Evolutionary conservation across 2,113 vertebrate species (phyloP), one percentile per base, ranked within the genome.

Genomic region (Colius striatus): DNA sequence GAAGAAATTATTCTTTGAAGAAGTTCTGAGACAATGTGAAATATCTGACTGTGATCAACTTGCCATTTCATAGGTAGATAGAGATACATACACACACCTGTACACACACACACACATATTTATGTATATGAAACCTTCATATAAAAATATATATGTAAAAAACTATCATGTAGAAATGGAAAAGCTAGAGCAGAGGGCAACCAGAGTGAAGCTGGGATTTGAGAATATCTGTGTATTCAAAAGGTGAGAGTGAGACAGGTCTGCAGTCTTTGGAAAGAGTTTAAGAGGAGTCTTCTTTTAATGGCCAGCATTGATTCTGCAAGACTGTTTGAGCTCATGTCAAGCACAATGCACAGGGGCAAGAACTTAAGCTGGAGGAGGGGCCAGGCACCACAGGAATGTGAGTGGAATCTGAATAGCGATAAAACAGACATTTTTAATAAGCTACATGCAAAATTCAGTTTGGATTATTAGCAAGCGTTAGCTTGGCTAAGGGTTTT

Each of bases 221-320:
- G 78, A 95, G 65, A 74, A 78, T 81, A 91, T 70, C 88, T 0
- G 1, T 58, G 74, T 51, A 38, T 87, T 96, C 81, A 93, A 80
- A 95, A 92, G 92, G 65, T 83, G 78, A 80, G 86, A 93, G 70
- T 10, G 1, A 91, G 85, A 54, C 88, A 62, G 74, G 72, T 94
- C 88, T 95, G 76, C 76, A 50, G 87, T 66, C 95, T 95, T 81
- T 96, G 96, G 94, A 87, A 89, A 36, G 86, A 90, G 77, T 84
- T 90, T 87, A 91, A 95, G 96, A 88, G 58, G 68, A 91, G 53
- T 78, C 55, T 84, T 81, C 82, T 75, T 93, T 92, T 81, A 95
- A 87, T 19, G 83, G 83, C 70, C 23, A 13, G 85, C 70, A 84
- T 90, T 89, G 91, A 94, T 96, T 88, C 77, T 1, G 6, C 20